Conservation (phyloP, 2,888 invertebrate species). For the Melanostoma mellinum region DNA sequence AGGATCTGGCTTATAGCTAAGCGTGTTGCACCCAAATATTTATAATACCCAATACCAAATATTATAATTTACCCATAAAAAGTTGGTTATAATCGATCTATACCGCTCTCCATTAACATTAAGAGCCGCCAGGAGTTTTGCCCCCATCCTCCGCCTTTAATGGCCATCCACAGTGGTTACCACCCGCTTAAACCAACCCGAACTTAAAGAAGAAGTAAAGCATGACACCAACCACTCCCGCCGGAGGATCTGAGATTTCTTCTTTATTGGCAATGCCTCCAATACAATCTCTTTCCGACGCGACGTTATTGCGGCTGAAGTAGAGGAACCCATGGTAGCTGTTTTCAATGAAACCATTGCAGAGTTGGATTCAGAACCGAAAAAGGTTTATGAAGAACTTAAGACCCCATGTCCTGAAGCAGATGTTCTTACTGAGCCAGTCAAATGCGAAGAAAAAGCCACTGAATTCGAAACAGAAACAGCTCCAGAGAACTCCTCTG, state of each 20-base stretch:
- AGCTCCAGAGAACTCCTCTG: conserved; percentile 8
- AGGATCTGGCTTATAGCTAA: too few relatives aligned
- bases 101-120: too few relatives aligned
- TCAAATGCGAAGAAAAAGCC: conserved; percentile 70
- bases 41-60: too few relatives aligned
- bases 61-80: too few relatives aligned
- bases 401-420: conserved; percentile 1
- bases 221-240: conserved; percentile 72
- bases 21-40: too few relatives aligned
- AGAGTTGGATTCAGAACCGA: conserved; percentile 46
- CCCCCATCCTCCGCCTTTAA: conserved; percentile 79
- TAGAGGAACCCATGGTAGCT: conserved; percentile 7
- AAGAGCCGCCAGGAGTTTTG: conserved; percentile 76
- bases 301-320: conserved; percentile 71
- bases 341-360: conserved; percentile 20
- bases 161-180: conserved; percentile 77
- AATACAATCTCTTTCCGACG: conserved; percentile 77
- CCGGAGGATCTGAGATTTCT: conserved; percentile 80
- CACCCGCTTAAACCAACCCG: conserved; percentile 77
- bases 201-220: conserved; percentile 77
- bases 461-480: conserved; percentile 32
- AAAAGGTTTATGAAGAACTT: conserved; percentile 25
- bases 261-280: conserved; percentile 79
- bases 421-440: conserved; percentile 65
- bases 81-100: too few relatives aligned